Conservation (phyloP, 2,113 vertebrate genomes). For the Genyomyrus donnyi region DNA sequence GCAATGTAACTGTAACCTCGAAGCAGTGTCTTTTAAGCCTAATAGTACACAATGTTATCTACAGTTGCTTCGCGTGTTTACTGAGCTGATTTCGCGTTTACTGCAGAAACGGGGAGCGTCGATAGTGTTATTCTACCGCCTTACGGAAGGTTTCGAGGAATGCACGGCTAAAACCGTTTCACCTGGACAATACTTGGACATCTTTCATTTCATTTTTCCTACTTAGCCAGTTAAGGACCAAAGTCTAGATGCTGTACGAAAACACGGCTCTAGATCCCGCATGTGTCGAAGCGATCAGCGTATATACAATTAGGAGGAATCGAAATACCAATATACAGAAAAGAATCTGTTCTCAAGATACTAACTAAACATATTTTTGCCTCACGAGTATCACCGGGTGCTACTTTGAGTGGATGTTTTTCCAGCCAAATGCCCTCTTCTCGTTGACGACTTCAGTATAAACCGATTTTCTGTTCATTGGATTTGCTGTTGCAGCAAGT, state of each 20-base stretch:
- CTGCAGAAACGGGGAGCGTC: constrained; percentile 9
- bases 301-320: neutral
- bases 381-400: neutral
- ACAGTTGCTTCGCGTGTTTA: neutral
- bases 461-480: neutral
- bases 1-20: neutral
- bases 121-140: neutral
- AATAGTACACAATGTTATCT: neutral
- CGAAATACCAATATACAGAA: neutral
- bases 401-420: neutral
- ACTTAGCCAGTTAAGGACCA: neutral
- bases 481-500: constrained; percentile 14
- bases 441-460: neutral
- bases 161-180: neutral
- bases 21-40: neutral
- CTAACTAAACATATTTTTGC: neutral
- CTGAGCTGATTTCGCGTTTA: neutral
- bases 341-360: neutral
- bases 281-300: neutral
- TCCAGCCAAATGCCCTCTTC: neutral
- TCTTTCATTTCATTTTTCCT: neutral
- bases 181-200: neutral
- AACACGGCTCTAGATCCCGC: neutral
- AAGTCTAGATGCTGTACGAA: neutral
- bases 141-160: neutral